Evolutionary conservation across 2,888 invertebrate species (phyloP).

Genomic region (Pherbina coryleti): DNA sequence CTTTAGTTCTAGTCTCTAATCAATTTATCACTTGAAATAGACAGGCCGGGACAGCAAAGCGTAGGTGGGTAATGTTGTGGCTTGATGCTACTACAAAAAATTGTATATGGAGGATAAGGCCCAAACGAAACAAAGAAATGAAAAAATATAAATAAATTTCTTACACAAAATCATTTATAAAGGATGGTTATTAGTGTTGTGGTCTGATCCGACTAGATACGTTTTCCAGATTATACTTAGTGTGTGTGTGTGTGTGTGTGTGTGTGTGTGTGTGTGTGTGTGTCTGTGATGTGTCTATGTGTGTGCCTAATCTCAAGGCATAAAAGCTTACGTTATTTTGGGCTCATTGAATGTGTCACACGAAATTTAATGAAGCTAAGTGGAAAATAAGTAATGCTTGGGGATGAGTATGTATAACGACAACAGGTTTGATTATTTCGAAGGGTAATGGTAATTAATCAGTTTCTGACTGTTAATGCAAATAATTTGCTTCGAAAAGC

Average conservation of each 20-base stretch:
- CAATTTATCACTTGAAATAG: constrained; percentile 63
- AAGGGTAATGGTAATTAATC: background rate
- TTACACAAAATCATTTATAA: constrained; percentile 62
- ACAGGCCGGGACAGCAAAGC: constrained; percentile 40
- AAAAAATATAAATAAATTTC: constrained; percentile 47
- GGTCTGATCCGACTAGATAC: constrained; percentile 33
- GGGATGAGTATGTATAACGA: background rate
- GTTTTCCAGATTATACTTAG: background rate
- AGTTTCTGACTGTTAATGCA: background rate
- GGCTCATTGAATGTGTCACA: constrained; percentile 62
- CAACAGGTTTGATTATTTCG: background rate
- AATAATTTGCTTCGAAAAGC: background rate
- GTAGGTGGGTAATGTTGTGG: background rate
- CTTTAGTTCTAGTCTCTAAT: constrained; percentile 49
- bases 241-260: background rate
- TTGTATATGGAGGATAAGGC: constrained; percentile 6
- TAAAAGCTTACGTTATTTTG: constrained; percentile 57
- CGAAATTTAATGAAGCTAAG: constrained; percentile 61
- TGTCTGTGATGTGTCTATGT: background rate
- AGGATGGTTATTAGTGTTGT: constrained; percentile 59
- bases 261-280: background rate
- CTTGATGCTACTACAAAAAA: background rate
- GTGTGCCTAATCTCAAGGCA: constrained; percentile 42
- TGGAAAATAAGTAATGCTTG: constrained; percentile 40
- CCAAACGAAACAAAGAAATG: constrained; percentile 16